Percentiles rank a stretch among this genome's conserved stretches.
These are phyloP conservation scores for Ophioninae sp. DNA, from an alignment of 2,888 invertebrate genomes.

Conservation along the genomic window DNA sequence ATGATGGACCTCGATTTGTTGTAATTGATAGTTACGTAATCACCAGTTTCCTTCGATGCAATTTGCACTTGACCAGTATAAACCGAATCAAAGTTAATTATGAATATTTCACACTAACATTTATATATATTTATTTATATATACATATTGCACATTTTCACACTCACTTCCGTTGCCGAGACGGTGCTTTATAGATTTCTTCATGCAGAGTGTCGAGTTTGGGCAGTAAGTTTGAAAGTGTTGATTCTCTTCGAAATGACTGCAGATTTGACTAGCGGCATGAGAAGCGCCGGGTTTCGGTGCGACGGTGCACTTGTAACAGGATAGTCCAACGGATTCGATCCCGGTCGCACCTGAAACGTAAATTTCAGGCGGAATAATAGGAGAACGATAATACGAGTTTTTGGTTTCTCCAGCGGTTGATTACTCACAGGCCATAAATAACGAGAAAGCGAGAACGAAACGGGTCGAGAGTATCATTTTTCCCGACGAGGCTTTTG, in stretches of 20 bases:
- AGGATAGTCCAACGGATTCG: constrained; percentile 83
- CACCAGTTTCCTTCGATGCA: too few relatives aligned
- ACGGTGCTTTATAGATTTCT: constrained; percentile 82
- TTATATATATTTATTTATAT: too few relatives aligned
- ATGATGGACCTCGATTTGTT: too few relatives aligned
- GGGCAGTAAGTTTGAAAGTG: constrained; percentile 89
- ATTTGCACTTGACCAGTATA: too few relatives aligned
- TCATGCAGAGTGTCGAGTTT: constrained; percentile 92
- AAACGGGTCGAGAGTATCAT: constrained; percentile 41
- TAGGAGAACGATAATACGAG: background rate
- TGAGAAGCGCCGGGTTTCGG: constrained; percentile 83
- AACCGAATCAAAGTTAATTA: too few relatives aligned
- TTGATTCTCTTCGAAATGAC: constrained; percentile 88
- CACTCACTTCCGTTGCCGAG: constrained; percentile 87
- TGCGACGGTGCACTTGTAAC: constrained; percentile 89
- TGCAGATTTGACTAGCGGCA: constrained; percentile 86
- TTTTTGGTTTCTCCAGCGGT: background rate
- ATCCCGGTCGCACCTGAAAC: constrained; percentile 76
- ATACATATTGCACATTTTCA: background rate
- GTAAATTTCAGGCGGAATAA: background rate
- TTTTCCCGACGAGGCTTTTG: constrained; percentile 7
- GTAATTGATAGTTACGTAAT: too few relatives aligned
- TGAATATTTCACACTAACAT: too few relatives aligned
- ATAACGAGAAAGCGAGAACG: constrained; percentile 47
- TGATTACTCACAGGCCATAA: constrained; percentile 59